Conservation (phyloP, 1,140 invertebrate species). For the Macrocentrus cingulum region DNA sequence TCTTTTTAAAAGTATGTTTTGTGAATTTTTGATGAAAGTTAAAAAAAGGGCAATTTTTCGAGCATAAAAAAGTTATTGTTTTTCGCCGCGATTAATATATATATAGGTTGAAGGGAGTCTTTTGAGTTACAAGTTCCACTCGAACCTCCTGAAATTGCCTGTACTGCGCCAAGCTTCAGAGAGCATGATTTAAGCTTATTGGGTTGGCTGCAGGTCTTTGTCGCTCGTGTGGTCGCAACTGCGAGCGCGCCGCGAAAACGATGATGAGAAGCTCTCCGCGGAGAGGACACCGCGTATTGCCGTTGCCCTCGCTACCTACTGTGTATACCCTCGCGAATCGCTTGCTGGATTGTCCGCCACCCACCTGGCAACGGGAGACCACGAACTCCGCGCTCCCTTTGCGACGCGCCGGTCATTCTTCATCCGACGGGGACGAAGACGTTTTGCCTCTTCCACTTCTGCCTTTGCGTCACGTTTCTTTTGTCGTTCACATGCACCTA, state of each 20-base stretch:
- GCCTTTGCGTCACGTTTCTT: constrained; percentile 25
- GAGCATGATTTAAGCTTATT: constrained; percentile 58
- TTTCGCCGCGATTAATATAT: too few relatives aligned
- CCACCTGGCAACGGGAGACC: constrained; percentile 27
- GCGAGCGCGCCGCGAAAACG: neutral
- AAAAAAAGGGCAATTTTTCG: too few relatives aligned
- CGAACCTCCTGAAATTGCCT: too few relatives aligned
- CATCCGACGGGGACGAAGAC: constrained; percentile 24
- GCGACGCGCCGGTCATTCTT: constrained; percentile 19
- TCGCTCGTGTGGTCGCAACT: constrained; percentile 37
- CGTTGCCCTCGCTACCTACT: constrained; percentile 35
- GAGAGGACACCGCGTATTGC: constrained; percentile 33
- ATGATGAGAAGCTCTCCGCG: constrained; percentile 1
- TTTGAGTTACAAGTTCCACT: too few relatives aligned
- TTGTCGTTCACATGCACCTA: constrained; percentile 21
- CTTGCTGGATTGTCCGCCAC: constrained; percentile 22
- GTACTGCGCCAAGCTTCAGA: too few relatives aligned
- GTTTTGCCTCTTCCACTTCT: neutral
- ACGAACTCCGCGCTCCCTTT: constrained; percentile 20
- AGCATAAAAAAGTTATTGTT: too few relatives aligned
- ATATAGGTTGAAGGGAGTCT: too few relatives aligned
- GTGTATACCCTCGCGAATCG: constrained; percentile 1
- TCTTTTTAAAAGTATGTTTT: too few relatives aligned
- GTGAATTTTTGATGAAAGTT: too few relatives aligned
- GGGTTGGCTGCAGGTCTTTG: constrained; percentile 39